A percentile compares a stretch with the other conserved stretches of the same genome.
These are phyloP conservation scores for Chloroclysta siterata DNA, from an alignment of 2,888 invertebrate species.

Conservation along the genomic window DNA sequence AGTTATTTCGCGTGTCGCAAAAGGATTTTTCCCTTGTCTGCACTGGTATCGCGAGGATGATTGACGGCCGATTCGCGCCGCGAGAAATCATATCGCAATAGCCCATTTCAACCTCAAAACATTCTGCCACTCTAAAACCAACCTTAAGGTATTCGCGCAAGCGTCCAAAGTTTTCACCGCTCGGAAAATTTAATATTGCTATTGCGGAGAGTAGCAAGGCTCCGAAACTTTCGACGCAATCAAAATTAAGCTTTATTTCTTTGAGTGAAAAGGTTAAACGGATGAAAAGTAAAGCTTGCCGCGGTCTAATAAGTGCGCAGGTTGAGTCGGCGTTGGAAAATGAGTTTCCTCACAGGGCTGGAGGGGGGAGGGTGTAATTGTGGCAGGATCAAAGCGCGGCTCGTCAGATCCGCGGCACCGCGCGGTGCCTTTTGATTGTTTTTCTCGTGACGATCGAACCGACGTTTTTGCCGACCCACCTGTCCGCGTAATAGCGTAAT, in stretches of 20 bases:
- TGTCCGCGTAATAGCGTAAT: constrained; percentile 65
- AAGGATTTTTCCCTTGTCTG: constrained; percentile 83
- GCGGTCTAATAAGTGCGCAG: constrained; percentile 75
- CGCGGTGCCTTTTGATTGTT: constrained; percentile 82
- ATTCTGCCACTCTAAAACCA: constrained; percentile 29
- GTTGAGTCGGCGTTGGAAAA: constrained; percentile 79
- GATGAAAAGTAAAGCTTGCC: constrained; percentile 44
- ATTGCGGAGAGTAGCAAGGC: constrained; percentile 41
- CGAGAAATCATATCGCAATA: constrained; percentile 61
- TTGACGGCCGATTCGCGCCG: constrained; percentile 78
- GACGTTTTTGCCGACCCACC: constrained; percentile 63
- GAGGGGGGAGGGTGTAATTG: constrained; percentile 67
- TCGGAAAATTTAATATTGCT: constrained; percentile 36
- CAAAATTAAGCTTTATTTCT: constrained; percentile 44
- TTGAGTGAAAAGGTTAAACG: constrained; percentile 10
- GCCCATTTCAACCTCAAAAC: constrained; percentile 15
- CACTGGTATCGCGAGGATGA: constrained; percentile 71
- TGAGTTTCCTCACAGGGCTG: constrained; percentile 75
- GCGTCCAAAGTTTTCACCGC: constrained; percentile 20
- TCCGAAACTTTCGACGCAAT: constrained; percentile 20
- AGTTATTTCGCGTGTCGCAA: constrained; percentile 66
- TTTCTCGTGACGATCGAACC: constrained; percentile 67
- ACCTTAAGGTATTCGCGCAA: constrained; percentile 32
- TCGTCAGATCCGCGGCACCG: constrained; percentile 60
- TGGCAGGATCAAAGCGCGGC: constrained; percentile 71